Conservation (phyloP, 2,888 invertebrate genomes). For the Metallyticus violacea region DNA sequence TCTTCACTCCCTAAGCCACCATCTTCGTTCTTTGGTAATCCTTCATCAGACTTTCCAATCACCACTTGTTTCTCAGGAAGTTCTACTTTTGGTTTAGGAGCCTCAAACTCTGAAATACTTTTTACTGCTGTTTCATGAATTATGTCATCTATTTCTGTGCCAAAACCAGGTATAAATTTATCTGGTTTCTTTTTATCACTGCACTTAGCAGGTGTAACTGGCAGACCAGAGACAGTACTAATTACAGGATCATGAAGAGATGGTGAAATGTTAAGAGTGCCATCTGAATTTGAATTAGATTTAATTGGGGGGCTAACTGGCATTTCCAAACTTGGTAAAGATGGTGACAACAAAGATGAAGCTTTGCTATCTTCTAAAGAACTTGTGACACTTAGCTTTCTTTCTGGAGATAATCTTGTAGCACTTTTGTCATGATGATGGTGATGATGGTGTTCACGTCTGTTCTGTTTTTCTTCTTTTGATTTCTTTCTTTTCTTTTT, state of each 20-base stretch:
- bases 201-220: background rate
- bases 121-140: slow-evolving; percentile 79
- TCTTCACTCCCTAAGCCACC: slow-evolving; percentile 56
- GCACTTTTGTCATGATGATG: slow-evolving; percentile 56
- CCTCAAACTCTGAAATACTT: slow-evolving; percentile 60
- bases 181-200: slow-evolving; percentile 54
- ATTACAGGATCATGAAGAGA: slow-evolving; percentile 32
- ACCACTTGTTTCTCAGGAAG: slow-evolving; percentile 41
- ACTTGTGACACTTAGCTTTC: slow-evolving; percentile 11
- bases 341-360: slow-evolving; percentile 16
- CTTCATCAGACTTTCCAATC: slow-evolving; percentile 35
- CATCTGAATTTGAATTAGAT: slow-evolving; percentile 30
- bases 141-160: slow-evolving; percentile 62
- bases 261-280: background rate
- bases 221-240: slow-evolving; percentile 37
- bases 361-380: slow-evolving; percentile 25
- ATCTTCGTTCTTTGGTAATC: slow-evolving; percentile 46
- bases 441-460: slow-evolving; percentile 66
- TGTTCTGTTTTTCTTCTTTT: slow-evolving; percentile 70
- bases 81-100: slow-evolving; percentile 32
- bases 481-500: slow-evolving; percentile 83
- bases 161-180: slow-evolving; percentile 65
- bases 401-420: slow-evolving; percentile 23
- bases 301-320: slow-evolving; percentile 23
- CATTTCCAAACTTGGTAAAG: slow-evolving; percentile 26